Evolutionary conservation across 1,140 invertebrate genomes (phyloP).

Genomic region (Tetranychus urticae): DNA sequence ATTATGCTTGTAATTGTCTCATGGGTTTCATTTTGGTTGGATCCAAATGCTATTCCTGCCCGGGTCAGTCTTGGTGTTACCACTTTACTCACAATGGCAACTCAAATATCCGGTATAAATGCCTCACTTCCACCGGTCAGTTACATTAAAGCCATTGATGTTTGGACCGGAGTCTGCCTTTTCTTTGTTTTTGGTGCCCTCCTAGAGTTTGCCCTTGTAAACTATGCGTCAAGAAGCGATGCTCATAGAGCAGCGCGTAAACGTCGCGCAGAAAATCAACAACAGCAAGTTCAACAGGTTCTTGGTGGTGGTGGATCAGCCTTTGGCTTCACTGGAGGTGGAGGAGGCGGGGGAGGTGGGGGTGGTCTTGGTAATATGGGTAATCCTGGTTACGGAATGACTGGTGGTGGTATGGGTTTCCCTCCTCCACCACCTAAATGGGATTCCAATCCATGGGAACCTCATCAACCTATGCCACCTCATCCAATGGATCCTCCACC

Average conservation of each 20-base stretch:
- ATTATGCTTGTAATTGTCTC: slow-evolving; percentile 90
- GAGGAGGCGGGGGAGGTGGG: neutral
- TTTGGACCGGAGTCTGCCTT: slow-evolving; percentile 89
- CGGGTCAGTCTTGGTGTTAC: slow-evolving; percentile 83
- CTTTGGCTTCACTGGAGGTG: neutral
- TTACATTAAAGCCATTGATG: slow-evolving; percentile 89
- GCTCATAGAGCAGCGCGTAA: slow-evolving; percentile 37
- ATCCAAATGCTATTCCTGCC: slow-evolving; percentile 83
- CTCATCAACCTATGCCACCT: neutral
- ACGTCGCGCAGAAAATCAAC: neutral
- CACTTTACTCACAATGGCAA: slow-evolving; percentile 84
- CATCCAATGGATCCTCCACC: neutral
- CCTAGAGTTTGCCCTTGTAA: slow-evolving; percentile 84
- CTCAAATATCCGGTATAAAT: slow-evolving; percentile 76
- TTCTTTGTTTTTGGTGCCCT: slow-evolving; percentile 89
- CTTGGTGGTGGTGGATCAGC: neutral
- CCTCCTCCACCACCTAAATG: neutral
- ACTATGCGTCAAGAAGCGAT: slow-evolving; percentile 83
- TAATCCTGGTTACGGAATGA: neutral
- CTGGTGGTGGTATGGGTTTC: too few relatives aligned
- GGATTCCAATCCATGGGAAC: neutral
- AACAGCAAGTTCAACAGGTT: neutral
- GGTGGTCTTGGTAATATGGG: neutral
- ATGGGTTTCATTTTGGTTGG: slow-evolving; percentile 92
- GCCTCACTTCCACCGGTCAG: slow-evolving; percentile 84